phyloP scores from a whole-genome alignment of 1,140 invertebrate species.

The Adelges cooleyi region DNA sequence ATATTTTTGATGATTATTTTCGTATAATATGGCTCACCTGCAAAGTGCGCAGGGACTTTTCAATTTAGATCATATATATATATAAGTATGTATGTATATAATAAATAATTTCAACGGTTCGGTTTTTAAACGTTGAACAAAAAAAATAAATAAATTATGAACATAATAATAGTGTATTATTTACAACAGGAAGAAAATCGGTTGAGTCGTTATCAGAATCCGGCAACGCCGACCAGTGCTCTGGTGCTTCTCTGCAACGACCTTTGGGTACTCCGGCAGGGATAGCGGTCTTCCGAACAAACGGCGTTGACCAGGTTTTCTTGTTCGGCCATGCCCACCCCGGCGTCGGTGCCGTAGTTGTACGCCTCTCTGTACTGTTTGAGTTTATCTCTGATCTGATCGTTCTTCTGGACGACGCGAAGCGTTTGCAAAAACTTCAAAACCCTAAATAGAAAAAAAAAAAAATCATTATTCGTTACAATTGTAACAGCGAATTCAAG shows the following conservation, averaged over 20 bases:
- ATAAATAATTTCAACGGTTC: too few relatives aligned
- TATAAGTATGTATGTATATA: too few relatives aligned
- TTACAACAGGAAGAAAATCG: too few relatives aligned
- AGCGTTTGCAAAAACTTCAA: constrained; percentile 30
- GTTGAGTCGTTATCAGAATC: background rate
- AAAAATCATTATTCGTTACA: too few relatives aligned
- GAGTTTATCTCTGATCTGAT: constrained; percentile 22
- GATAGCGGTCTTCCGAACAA: background rate
- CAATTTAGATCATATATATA: too few relatives aligned
- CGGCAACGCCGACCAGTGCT: background rate
- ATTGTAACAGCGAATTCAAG: too few relatives aligned
- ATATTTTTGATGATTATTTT: too few relatives aligned
- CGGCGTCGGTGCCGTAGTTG: constrained; percentile 3
- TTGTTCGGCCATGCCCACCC: background rate
- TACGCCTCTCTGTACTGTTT: constrained; percentile 30
- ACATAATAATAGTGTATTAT: too few relatives aligned
- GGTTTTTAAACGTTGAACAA: too few relatives aligned
- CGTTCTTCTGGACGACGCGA: constrained; percentile 22
- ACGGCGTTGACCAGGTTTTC: constrained; percentile 3
- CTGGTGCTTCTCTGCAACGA: constrained; percentile 12
- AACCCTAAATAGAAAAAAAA: constrained; percentile 7
- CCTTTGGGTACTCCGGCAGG: constrained; percentile 8
- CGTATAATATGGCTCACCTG: too few relatives aligned
- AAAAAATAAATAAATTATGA: too few relatives aligned
- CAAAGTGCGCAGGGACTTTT: too few relatives aligned